These are phyloP conservation scores for Chlorocebus sabaeus DNA, from an alignment of 2,113 vertebrate genomes.

Conservation along the genomic window DNA sequence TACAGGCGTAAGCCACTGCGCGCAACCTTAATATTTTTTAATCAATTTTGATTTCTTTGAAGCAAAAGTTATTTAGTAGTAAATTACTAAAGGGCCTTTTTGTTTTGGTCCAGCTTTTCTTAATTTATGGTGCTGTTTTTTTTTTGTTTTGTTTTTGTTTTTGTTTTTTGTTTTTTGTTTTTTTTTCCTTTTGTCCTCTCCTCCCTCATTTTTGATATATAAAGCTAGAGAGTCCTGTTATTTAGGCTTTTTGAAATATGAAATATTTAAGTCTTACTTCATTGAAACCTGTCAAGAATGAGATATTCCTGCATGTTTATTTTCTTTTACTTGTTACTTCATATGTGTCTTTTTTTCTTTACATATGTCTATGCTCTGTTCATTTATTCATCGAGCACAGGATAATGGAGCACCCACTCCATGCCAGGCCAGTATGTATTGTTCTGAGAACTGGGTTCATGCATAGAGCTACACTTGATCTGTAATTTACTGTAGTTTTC, in stretches of 20 bases:
- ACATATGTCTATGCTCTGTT: neutral
- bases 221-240: neutral
- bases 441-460: neutral
- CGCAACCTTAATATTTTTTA: neutral
- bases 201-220: neutral
- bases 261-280: neutral
- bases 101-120: neutral
- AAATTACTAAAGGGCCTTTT: neutral
- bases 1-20: neutral
- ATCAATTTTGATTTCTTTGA: constrained; percentile 7
- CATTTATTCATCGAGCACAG: neutral
- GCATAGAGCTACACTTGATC: neutral
- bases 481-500: constrained; percentile 11
- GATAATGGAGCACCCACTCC: neutral
- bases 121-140: neutral
- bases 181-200: neutral
- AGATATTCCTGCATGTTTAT: neutral
- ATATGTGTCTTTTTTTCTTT: neutral
- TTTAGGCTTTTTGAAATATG: neutral
- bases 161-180: too few species aligned
- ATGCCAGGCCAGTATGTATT: neutral
- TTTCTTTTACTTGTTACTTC: neutral
- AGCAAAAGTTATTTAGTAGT: neutral
- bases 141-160: too few species aligned
- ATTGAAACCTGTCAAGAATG: neutral